Base-by-base conservation (phyloP, 2,113 vertebrate genomes). In the Scomber scombrus region DNA sequence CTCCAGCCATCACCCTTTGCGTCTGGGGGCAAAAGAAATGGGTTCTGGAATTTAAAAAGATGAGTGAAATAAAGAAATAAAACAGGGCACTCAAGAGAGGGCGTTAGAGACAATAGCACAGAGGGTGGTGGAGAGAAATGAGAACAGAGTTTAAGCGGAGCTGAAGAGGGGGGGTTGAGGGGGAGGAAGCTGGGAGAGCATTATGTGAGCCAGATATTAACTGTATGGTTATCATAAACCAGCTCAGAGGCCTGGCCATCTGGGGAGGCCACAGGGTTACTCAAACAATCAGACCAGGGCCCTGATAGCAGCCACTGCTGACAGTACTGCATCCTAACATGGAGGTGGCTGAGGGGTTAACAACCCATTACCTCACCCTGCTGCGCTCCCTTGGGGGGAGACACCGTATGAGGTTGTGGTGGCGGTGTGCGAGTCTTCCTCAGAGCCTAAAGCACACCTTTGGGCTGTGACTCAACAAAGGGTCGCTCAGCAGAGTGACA, bases 31-130 rank as follows among this genome's bases (percentile, higher is more conserved):
- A 81, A 90, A 89, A 82, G 74, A 91, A 91, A 94, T 92, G 86
- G 90, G 91, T 89, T 92, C 80, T 86, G 86, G 74, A 90, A 91
- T 90, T 90, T 88, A 79, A 88, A 92, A 91, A 88, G 85, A 88
- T 83, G 82, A 89, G 78, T 61, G 80, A 87, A 88, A 90, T 87
- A 87, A 86, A 90, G 85, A 89, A 92, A 91, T 88, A 71, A 91
- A 91, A 86, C 72, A 64, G 71, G 80, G 58, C 82, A 75, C 75
- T 81, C 65, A 26, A 78, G 80, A 86, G 86, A 88, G 81, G 78
- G 65, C 64, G 29, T 70, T 18, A 51, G 66, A 90, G 81, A 93
- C 91, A 91, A 92, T 88, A 78, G 81, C 85, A 85, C 88, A 82
- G 89, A 81, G 84, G 87, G 82, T 85, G 89, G 77, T 71, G 68